Conservation (phyloP, 2,113 vertebrate species). For the Echinops telfairi region DNA sequence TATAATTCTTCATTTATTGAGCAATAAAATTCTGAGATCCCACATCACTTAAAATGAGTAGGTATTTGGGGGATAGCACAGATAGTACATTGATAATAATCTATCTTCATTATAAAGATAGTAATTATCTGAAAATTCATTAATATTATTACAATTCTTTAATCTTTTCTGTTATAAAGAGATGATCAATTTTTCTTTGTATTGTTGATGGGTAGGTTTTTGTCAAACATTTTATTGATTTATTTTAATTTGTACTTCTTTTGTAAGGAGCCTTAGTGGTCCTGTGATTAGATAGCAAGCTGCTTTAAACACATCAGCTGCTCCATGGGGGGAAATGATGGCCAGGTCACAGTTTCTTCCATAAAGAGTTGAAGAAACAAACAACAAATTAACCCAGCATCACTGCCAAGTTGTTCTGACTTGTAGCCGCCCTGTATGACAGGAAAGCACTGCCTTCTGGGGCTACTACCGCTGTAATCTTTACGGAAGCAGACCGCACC, state of each 20-base stretch:
- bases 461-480: neutral
- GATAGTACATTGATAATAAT: neutral
- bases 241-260: neutral
- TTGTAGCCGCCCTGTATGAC: neutral
- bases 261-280: neutral
- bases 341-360: neutral
- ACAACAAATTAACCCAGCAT: neutral
- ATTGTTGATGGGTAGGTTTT: neutral
- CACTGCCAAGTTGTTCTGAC: neutral
- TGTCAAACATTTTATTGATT: neutral
- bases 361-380: neutral
- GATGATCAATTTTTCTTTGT: neutral
- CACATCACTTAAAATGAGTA: slow-evolving; percentile 23
- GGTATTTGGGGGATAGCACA: neutral
- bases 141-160: neutral
- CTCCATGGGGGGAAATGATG: neutral
- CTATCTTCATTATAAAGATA: neutral
- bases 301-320: neutral
- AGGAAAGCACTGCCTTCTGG: neutral
- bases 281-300: no score
- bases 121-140: neutral
- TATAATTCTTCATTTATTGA: neutral
- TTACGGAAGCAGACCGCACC: neutral
- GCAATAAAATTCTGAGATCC: neutral
- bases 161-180: neutral